Evolutionary conservation across 2,888 invertebrate species (phyloP).

Genomic region (Drosophila antonietae): DNA sequence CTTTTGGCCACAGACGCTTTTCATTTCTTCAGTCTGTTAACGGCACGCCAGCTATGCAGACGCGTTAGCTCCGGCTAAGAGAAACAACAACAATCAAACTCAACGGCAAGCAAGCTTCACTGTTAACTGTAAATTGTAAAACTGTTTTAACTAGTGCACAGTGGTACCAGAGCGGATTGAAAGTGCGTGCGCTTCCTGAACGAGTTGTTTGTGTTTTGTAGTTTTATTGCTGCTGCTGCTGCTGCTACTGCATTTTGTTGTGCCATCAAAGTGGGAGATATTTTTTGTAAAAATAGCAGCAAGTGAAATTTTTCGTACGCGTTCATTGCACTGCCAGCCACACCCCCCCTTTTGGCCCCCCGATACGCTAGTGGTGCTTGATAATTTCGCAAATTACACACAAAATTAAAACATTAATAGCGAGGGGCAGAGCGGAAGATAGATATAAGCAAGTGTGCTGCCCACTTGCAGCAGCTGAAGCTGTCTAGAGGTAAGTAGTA

Average conservation of each 20-base stretch:
- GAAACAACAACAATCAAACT: conserved; percentile 18
- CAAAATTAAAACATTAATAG: conserved; percentile 62
- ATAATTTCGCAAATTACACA: conserved; percentile 55
- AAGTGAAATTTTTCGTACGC: conserved; percentile 64
- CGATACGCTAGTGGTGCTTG: conserved; percentile 24
- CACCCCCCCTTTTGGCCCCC: conserved; percentile 2
- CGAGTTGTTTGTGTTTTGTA: conserved; percentile 14
- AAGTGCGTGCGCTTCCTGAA: conserved; percentile 60
- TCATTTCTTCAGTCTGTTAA: conserved; percentile 84
- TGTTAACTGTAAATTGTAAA: conserved; percentile 34
- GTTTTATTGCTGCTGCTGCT: background rate
- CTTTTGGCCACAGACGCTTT: conserved; percentile 82
- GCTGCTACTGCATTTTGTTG: conserved; percentile 11
- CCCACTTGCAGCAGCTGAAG: conserved; percentile 51
- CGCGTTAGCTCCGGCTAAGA: conserved; percentile 70
- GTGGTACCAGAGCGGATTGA: conserved; percentile 41
- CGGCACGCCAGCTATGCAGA: conserved; percentile 84
- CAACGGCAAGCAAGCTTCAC: conserved; percentile 5
- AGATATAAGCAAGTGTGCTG: conserved; percentile 19
- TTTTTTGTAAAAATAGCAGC: conserved; percentile 26
- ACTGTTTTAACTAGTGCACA: conserved; percentile 42
- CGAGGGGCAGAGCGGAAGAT: background rate
- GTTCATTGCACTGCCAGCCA: conserved; percentile 45
- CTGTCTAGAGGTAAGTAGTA: conserved; percentile 59
- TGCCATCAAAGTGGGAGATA: conserved; percentile 33